Evolutionary conservation across 2,888 invertebrate genomes (phyloP).

Genomic region (Hermodice carunculata): DNA sequence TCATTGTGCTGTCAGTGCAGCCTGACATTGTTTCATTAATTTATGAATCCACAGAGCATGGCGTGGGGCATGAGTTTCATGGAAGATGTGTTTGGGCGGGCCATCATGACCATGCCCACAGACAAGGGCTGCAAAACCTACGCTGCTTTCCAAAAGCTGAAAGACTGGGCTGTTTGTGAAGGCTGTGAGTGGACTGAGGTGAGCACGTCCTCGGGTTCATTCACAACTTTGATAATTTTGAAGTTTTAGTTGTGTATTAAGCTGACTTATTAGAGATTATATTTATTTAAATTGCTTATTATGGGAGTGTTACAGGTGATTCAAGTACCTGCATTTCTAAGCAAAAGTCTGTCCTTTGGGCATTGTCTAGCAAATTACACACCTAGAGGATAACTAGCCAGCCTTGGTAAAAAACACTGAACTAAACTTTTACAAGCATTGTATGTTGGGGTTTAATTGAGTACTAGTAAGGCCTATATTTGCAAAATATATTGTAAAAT

Average conservation of each 20-base stretch:
- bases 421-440: too few relatives aligned
- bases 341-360: too few relatives aligned
- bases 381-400: too few relatives aligned
- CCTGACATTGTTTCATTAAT: not conserved
- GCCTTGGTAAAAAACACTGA: too few relatives aligned
- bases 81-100: constrained; percentile 83
- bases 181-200: constrained; percentile 37
- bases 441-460: too few relatives aligned
- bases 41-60: constrained; percentile 69
- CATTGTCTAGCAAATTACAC: too few relatives aligned
- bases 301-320: too few relatives aligned
- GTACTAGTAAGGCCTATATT: too few relatives aligned
- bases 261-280: too few relatives aligned
- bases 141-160: constrained; percentile 71
- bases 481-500: too few relatives aligned
- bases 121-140: constrained; percentile 89
- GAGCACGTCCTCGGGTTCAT: not conserved
- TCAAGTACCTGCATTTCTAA: too few relatives aligned
- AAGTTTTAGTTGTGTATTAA: not conserved
- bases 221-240: not conserved
- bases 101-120: constrained; percentile 83
- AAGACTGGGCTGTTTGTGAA: constrained; percentile 8
- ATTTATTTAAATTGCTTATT: too few relatives aligned
- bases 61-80: constrained; percentile 82
- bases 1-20: not conserved